Percentiles rank a stretch among this genome's conserved stretches.
These are phyloP conservation scores for Tylochromis polylepis DNA, from an alignment of 2,113 vertebrate species.

Conservation along the genomic window DNA sequence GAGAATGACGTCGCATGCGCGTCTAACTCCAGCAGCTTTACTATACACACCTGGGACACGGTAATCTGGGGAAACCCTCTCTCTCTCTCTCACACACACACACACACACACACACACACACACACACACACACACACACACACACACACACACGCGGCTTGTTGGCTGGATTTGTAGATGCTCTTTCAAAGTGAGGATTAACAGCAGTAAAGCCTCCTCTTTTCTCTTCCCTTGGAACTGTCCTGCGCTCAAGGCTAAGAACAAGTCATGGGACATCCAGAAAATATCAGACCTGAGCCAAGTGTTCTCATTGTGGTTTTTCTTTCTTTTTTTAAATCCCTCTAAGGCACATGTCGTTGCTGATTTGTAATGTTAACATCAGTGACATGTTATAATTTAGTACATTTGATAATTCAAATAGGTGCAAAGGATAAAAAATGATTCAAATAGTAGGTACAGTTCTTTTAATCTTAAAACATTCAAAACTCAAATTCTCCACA, in stretches of 20 bases:
- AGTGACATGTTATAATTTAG: not conserved
- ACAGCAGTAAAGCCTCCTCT: constrained; percentile 3
- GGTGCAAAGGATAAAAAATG: not conserved
- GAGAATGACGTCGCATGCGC: too few relatives aligned
- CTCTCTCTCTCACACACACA: too few relatives aligned
- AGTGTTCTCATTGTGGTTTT: not conserved
- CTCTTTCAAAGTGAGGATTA: constrained; percentile 56
- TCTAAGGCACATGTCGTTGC: not conserved
- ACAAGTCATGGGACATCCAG: constrained; percentile 50
- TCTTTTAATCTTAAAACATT: not conserved
- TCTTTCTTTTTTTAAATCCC: not conserved
- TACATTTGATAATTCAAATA: not conserved
- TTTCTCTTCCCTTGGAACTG: not conserved
- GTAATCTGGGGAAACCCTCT: too few relatives aligned
- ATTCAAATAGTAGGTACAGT: not conserved
- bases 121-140: not conserved
- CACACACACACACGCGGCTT: not conserved
- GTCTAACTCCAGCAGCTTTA: too few relatives aligned
- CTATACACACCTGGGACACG: too few relatives aligned
- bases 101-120: too few relatives aligned
- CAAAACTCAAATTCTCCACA: not conserved
- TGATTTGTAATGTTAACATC: not conserved
- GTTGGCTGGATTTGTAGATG: constrained; percentile 16
- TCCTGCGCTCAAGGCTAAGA: constrained; percentile 33
- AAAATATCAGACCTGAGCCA: not conserved